phyloP scores from a whole-genome alignment of 2,888 invertebrate species.

The Tolmerus cingulatus region DNA sequence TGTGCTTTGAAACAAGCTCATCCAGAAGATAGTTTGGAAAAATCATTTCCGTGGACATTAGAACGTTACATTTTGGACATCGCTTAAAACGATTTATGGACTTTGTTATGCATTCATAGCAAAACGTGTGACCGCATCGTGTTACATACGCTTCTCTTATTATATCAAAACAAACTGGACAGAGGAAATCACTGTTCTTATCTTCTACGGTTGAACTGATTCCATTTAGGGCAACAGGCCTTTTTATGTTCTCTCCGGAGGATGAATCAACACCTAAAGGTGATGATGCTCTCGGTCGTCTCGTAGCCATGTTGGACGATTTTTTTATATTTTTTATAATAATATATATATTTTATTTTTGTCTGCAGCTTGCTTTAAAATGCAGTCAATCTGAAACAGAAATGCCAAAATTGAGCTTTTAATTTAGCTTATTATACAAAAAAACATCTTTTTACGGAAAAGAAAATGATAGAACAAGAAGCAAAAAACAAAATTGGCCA shows the following conservation, averaged over 20 bases:
- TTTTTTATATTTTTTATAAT: not conserved
- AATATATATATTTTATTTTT: not conserved
- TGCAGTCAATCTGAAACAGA: constrained; percentile 51
- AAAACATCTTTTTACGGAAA: not conserved
- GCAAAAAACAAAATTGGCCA: not conserved
- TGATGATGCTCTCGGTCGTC: constrained; percentile 45
- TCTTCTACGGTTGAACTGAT: constrained; percentile 64
- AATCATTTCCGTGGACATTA: constrained; percentile 75
- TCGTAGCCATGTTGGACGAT: constrained; percentile 36
- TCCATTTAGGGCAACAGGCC: constrained; percentile 56
- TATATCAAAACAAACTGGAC: constrained; percentile 88
- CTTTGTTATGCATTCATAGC: constrained; percentile 79
- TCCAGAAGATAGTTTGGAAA: constrained; percentile 88
- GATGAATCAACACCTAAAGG: constrained; percentile 38
- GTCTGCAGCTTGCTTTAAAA: constrained; percentile 33
- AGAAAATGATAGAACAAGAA: not conserved
- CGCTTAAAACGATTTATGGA: constrained; percentile 72
- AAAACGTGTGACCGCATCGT: constrained; percentile 92
- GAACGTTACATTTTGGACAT: constrained; percentile 83
- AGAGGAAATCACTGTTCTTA: constrained; percentile 67
- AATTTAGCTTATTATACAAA: not conserved
- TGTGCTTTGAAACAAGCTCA: constrained; percentile 79
- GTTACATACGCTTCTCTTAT: constrained; percentile 92
- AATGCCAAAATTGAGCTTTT: constrained; percentile 49
- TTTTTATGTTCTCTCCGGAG: constrained; percentile 40